Base-by-base conservation (phyloP, 23 tunicate genomes). In the Styela plicata region DNA sequence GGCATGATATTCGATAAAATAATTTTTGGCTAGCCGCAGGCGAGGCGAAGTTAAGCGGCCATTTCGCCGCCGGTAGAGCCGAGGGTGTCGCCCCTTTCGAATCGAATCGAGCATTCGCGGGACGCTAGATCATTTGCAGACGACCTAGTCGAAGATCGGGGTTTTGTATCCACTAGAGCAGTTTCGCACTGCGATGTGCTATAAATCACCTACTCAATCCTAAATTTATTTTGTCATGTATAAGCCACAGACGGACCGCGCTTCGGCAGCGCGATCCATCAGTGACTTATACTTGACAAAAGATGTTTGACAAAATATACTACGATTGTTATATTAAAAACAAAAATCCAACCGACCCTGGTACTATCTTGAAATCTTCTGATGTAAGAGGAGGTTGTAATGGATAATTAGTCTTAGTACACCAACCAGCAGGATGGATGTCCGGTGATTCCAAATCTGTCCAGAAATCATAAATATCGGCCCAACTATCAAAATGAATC, bases 401-500 rank as follows among this genome's bases (percentile, higher is more conserved):
- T 13, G 80, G 85, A 52, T 89, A 80, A 2, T 63, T 64, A 0
- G 89, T 74, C 34, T 85, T 71, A 2, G 21, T 26, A 52, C 86
- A 89, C 85, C 86, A 89, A 25, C 69, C 74, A 18, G 76, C 61
- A 25, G 95, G 95, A 66, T 89, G 95, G 5, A 89, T 52, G 65
- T 89, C 95, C 18, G 71, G 66, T 33, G 64, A 69, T 57, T 89
- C 95, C 2, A 79, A 44, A 53, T 89, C 89, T 13, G 80, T 37
- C 88, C 88, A 84, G n/a, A 52, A 32, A 52, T 85, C 89, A 74
- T 85, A 79, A 20, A 69, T 69, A 21, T 67, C 71, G 71, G 71
- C 44, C 95, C 95, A 89, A 25, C 95, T 85, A 64, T 89, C 95
- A 33, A 84, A 89, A 74, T 89, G 89, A 31, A 89, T 80, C 63